Base-by-base conservation (phyloP, 2,113 vertebrate genomes). In the Chloroceryle aenea region DNA sequence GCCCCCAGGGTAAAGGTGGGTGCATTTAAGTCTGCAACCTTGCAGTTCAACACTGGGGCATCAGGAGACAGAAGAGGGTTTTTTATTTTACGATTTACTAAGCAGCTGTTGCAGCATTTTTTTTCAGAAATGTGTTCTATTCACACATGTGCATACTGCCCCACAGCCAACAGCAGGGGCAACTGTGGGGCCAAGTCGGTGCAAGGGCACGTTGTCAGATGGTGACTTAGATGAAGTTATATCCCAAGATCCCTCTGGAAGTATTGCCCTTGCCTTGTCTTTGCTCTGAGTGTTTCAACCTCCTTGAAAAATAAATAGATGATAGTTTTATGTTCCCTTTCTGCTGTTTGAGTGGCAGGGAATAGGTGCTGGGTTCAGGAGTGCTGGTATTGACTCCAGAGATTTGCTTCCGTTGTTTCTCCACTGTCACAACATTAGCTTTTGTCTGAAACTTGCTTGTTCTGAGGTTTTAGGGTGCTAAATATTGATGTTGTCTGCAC, bases 401-500 rank as follows among this genome's bases (percentile, higher is more conserved):
- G 56, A 89, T 94, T 91, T 93, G 29, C 16, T 84, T 69, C 61
- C 48, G 86, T 90, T 96, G 72, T 91, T 95, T 88, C 62, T 89
- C 36, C 0, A 3, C 85, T 89, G 59, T 86, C 66, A 67, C 63
- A 91, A 88, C 64, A 82, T 84, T 53, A 62, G 26, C 25, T 88
- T 81, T 72, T 85, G 74, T 92, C 66, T 89, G 40, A 94, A 87
- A 90, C 17, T 23, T 92, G 80, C 84, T 89, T 96, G 72, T 95
- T 97, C 72, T 17, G 1, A 85, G 52, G 50, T 91, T 93, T 92
- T 78, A 50, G 29, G 55, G 63, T 93, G 78, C 75, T 97, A 88
- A 97, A 96, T 94, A 91, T 87, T 94, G 84, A 96, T 92, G 91
- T 69, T 90, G 19, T 69, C 84, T 91, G 53, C 69, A 84, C 9